These are phyloP conservation scores for Phalera bucephala DNA, from an alignment of 2,888 invertebrate genomes.

Conservation along the genomic window DNA sequence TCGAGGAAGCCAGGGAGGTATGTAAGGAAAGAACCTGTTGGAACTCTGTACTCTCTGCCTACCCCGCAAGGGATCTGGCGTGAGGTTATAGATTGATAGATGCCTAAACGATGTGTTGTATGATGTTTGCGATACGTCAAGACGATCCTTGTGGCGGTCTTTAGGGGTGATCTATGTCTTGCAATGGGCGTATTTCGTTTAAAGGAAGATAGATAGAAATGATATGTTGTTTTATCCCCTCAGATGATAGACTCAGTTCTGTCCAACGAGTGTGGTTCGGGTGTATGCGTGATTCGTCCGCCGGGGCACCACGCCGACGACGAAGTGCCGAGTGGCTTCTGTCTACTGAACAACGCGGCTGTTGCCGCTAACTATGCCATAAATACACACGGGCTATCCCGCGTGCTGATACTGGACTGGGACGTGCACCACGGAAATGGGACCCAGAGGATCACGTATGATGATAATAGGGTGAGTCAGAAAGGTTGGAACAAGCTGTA, in stretches of 20 bases:
- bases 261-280: conserved; percentile 84
- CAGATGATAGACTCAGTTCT: conserved; percentile 87
- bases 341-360: conserved; percentile 94
- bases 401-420: conserved; percentile 93
- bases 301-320: conserved; percentile 96
- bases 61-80: no score
- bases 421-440: conserved; percentile 99
- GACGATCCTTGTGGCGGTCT: no score
- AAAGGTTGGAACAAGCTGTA: not conserved
- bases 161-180: no score
- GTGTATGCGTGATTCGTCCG: conserved; percentile 92
- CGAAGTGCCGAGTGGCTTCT: conserved; percentile 92
- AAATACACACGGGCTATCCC: conserved; percentile 80
- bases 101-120: no score
- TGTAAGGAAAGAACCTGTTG: no score
- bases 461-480: conserved; percentile 72
- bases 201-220: no score
- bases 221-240: no score
- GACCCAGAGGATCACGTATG: conserved; percentile 91
- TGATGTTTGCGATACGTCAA: no score
- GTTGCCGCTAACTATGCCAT: conserved; percentile 91
- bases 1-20: no score
- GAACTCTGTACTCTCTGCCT: no score
- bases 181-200: no score
- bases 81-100: no score